Evolutionary conservation across 2,888 invertebrate species (phyloP), one percentile per base, ranked within the genome.

Genomic region (Penaeus monodon): DNA sequence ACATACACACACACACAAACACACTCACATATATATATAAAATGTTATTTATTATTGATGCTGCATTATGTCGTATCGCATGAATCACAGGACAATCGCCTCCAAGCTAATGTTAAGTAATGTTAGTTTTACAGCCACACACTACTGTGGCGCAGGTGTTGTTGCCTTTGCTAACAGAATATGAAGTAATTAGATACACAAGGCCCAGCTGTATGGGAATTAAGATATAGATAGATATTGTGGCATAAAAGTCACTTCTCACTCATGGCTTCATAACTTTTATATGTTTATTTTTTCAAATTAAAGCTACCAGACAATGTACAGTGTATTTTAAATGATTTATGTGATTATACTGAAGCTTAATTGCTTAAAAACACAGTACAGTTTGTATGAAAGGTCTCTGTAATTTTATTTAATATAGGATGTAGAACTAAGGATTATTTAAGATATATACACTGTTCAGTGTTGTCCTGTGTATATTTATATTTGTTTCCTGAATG

Each of bases 241-340:
- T 77, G 44, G 27, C 77, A 77, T n/a, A 76, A 38, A 49, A 6
- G 33, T 20, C 29, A 6, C 24, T 57, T 77, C 3, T 29, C 49
- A 17, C n/a, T 77, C 77, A 77, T n/a, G 63, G 77, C 77, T 77
- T 57, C 63, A 57, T 27, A 77, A 29, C 63, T 49, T 77, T 24
- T 17, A 27, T n/a, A 57, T 49, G 29, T n/a, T 49, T n/a, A 77
- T 27, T 77, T 77, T 57, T 27, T 57, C 49, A n/a, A 77, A 24
- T 77, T 77, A n/a, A 77, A 77, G n/a, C 77, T 77, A n/a, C n/a
- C 38, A 20, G 77, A 63, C 20, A 77, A 77, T 77, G 29, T 57
- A 57, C 57, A n/a, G 57, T 77, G 29, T 27, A 77, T 57, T 57
- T 57, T 57, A 57, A 57, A 27, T 77, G 44, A 49, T 77, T 17